A percentile compares a stretch with the other conserved stretches of the same genome.
Evolutionary conservation across 1,140 invertebrate species (phyloP).

Genomic region (Pararge aegeria): DNA sequence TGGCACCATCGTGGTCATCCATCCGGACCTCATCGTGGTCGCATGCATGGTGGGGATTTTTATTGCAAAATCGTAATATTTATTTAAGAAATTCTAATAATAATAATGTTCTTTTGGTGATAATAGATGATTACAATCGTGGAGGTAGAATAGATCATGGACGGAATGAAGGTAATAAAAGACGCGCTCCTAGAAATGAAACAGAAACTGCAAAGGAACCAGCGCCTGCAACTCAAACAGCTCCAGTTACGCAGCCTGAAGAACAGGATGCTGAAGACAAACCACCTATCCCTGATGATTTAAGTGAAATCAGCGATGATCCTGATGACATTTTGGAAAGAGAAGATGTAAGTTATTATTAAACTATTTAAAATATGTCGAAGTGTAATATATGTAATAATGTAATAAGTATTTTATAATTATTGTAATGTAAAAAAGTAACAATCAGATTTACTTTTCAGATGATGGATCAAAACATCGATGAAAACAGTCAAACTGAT

Average conservation of each 20-base stretch:
- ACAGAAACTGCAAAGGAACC: slow-evolving; percentile 51
- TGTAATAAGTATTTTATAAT: too few species aligned
- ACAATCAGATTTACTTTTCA: slow-evolving; percentile 26
- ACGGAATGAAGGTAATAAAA: slow-evolving; percentile 49
- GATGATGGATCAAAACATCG: slow-evolving; percentile 65
- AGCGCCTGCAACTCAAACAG: slow-evolving; percentile 33
- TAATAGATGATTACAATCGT: slow-evolving; percentile 64
- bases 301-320: slow-evolving; percentile 93
- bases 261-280: slow-evolving; percentile 80
- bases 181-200: slow-evolving; percentile 47
- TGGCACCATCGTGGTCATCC: slow-evolving; percentile 70
- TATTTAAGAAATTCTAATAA: too few species aligned
- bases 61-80: too few species aligned
- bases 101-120: background rate
- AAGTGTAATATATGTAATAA: too few species aligned
- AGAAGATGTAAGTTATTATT: slow-evolving; percentile 82
- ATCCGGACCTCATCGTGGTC: slow-evolving; percentile 57
- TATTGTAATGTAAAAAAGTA: too few species aligned
- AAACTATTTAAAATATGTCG: slow-evolving; percentile 1
- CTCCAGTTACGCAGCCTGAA: slow-evolving; percentile 55
- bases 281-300: slow-evolving; percentile 84
- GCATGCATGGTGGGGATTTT: slow-evolving; percentile 54
- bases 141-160: slow-evolving; percentile 61
- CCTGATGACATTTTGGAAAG: slow-evolving; percentile 91
- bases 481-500: slow-evolving; percentile 63